These are phyloP conservation scores for Ophion slaviceki DNA, from an alignment of 2,888 invertebrate genomes.

Conservation along the genomic window DNA sequence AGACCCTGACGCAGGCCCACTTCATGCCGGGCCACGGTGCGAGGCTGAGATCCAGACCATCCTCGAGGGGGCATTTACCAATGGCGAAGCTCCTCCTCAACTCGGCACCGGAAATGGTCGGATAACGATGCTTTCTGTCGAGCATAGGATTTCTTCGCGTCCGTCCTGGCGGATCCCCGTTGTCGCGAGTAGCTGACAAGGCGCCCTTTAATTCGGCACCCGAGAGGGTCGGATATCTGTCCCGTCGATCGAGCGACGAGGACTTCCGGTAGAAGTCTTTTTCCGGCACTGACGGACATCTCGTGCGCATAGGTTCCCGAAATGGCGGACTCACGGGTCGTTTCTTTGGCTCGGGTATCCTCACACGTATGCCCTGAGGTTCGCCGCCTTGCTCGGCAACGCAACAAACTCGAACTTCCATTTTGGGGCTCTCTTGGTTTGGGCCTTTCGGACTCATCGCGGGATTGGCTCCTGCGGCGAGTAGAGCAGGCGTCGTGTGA, in stretches of 20 bases:
- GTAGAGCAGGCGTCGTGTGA: conserved; percentile 75
- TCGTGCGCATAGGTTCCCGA: conserved; percentile 70
- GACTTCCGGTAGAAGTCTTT: conserved; percentile 80
- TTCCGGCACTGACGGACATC: conserved; percentile 80
- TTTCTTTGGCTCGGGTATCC: conserved; percentile 80
- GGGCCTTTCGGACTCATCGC: conserved; percentile 81
- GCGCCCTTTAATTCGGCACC: conserved; percentile 79
- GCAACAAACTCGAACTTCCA: conserved; percentile 81
- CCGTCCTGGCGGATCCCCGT: conserved; percentile 59
- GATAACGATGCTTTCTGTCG: conserved; percentile 78
- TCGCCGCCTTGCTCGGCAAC: conserved; percentile 78
- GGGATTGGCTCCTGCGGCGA: conserved; percentile 42
- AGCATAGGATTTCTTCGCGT: conserved; percentile 77
- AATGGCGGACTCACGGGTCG: conserved; percentile 76
- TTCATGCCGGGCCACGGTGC: conserved; percentile 93
- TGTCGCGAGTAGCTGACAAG: conserved; percentile 21
- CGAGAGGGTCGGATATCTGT: conserved; percentile 79
- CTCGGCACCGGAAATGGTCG: conserved; percentile 80
- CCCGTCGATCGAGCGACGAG: conserved; percentile 78
- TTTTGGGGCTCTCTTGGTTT: conserved; percentile 76
- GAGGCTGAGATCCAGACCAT: conserved; percentile 84
- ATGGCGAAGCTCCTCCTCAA: conserved; percentile 77
- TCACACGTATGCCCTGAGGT: conserved; percentile 79
- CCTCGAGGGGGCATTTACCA: conserved; percentile 83
- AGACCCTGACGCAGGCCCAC: conserved; percentile 92